Evolutionary conservation across 2,797 vertebrate genomes (phyloP).

Genomic region (Muscicapa striata): DNA sequence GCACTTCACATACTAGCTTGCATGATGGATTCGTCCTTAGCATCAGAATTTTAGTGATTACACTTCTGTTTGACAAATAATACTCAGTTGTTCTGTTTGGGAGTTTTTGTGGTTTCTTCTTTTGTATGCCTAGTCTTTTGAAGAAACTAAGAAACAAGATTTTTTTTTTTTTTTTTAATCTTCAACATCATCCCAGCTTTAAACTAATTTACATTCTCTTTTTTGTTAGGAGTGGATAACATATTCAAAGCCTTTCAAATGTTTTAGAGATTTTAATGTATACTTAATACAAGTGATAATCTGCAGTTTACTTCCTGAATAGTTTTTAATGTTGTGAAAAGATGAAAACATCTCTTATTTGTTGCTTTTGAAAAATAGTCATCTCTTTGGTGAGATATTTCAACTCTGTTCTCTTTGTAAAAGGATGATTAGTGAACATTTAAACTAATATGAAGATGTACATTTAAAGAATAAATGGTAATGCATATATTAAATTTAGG

Average conservation of each 20-base stretch:
- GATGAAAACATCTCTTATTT: not conserved
- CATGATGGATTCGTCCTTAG: slow-evolving; percentile 16
- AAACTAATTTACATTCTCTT: not conserved
- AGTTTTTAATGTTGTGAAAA: not conserved
- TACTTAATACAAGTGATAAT: not conserved
- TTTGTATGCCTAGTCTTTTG: not conserved
- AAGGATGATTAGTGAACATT: not conserved
- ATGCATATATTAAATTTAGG: not conserved
- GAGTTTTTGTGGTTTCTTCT: not conserved
- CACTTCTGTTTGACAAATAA: slow-evolving; percentile 58
- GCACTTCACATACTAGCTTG: slow-evolving; percentile 21
- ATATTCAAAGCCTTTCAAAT: not conserved
- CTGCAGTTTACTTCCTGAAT: not conserved
- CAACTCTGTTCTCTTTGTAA: not conserved
- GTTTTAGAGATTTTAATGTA: not conserved
- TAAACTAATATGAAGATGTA: not conserved
- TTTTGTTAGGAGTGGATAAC: not conserved
- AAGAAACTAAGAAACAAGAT: not conserved
- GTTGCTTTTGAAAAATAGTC: not conserved
- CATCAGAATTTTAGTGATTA: slow-evolving; percentile 63
- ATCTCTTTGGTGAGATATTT: not conserved
- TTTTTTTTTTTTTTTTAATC: not conserved
- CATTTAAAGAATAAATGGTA: not conserved
- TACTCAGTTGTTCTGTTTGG: not conserved
- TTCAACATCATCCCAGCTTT: not conserved